A percentile compares a stretch with the other conserved stretches of the same genome.
phyloP scores from a whole-genome alignment of 2,113 vertebrate genomes.

The Podarcis muralis region DNA sequence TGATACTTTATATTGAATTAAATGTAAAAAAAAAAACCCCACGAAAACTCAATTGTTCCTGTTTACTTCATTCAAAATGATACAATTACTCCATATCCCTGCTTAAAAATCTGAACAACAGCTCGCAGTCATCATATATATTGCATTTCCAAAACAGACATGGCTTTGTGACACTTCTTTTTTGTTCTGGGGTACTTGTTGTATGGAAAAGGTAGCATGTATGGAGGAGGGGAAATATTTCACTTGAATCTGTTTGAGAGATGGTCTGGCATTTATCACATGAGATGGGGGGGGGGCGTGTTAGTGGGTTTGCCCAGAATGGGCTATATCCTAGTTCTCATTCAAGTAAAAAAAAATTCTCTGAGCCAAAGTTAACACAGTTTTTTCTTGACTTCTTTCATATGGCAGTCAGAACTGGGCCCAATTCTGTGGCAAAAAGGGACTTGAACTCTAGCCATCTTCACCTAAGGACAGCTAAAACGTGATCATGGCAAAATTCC shows the following conservation, averaged over 20 bases:
- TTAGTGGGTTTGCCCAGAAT: background rate
- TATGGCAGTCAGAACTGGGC: no score
- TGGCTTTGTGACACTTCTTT: background rate
- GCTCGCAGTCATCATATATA: background rate
- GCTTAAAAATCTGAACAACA: background rate
- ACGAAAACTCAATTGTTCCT: background rate
- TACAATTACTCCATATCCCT: background rate
- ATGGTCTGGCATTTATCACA: background rate
- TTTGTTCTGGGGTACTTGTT: no score
- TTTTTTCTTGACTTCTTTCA: background rate
- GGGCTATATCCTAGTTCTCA: background rate
- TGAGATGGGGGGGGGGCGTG: no score
- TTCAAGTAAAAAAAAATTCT: background rate
- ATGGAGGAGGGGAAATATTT: background rate
- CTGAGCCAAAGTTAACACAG: background rate
- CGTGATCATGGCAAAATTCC: background rate
- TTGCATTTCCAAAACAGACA: background rate
- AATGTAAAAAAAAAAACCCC: background rate
- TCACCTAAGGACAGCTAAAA: background rate
- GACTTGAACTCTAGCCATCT: background rate
- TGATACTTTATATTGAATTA: background rate
- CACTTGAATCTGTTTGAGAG: background rate
- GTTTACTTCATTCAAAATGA: background rate
- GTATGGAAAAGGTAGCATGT: no score
- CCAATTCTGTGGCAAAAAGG: background rate